Base-by-base conservation (phyloP, 1,140 invertebrate species). In the Lordiphosa stackelbergi region DNA sequence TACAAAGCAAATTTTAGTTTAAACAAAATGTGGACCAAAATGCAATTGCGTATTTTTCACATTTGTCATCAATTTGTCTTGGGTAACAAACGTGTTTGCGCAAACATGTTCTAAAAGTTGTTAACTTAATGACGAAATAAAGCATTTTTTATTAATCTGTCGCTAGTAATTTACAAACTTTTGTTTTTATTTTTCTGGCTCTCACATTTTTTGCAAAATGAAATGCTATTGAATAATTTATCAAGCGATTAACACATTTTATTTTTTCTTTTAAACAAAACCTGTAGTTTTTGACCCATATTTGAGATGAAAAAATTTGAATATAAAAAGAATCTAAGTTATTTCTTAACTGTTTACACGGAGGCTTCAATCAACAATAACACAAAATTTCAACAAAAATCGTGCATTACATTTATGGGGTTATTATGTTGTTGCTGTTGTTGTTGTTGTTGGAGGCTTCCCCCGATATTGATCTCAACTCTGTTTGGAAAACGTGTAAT, bases 231-330 rank as follows among this genome's bases (percentile, higher is more conserved):
- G 66, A 69, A 69, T 69, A 69, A 69, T 69, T 69, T 64, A 69
- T 48, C 56, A 79, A 81, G 63, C 61, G 64, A 83, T 81, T 83
- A 83, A 77, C 78, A 77, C 65, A 77, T 71, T 55, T 75, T 77
- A 62, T 46, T 66, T 58, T 45, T 75, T 77, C 66, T 41, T 61
- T 58, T 45, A 40, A 35, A 53, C 60, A 43, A 73, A 83, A 83
- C 77, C 77, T 84, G 77, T 84, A 83, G 73, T 63, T 48, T 83
- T 83, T 83, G 77, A 83, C 77, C 77, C 69, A 83, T 83, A 83
- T 83, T 84, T 56, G 54, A 73, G 64, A 46, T 48, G 45, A 57
- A 61, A 53, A 56, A 75, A 81, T 79, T 79, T 79, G 62, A 81
- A 81, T 81, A 77, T 70, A 42, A 83, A 81, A 69, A 72, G 71